phyloP scores from a whole-genome alignment of 2,888 invertebrate genomes.

The Acleris laterana region DNA sequence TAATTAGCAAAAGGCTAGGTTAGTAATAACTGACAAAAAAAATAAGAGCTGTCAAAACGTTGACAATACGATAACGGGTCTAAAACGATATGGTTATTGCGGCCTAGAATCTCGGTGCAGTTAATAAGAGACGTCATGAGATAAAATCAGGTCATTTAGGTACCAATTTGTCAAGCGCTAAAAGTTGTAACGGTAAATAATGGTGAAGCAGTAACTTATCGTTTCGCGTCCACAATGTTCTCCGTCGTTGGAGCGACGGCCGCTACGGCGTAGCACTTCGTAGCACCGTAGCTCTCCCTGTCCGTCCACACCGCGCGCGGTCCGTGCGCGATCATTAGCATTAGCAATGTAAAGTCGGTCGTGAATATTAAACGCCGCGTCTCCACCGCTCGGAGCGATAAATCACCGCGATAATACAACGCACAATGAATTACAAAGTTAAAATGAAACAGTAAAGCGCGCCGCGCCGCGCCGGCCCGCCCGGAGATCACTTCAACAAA shows the following conservation, averaged over 20 bases:
- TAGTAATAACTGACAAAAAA: too few species aligned
- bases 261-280: constrained; percentile 16
- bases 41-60: too few species aligned
- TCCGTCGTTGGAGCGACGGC: not conserved
- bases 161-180: too few species aligned
- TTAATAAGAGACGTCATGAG: too few species aligned
- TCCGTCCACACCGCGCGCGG: not conserved
- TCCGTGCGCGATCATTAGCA: not conserved
- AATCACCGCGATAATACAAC: constrained; percentile 33
- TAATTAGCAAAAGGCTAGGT: too few species aligned
- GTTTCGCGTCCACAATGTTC: too few species aligned
- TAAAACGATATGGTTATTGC: too few species aligned
- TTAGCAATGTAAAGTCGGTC: constrained; percentile 1
- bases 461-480: not conserved
- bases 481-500: not conserved
- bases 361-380: constrained; percentile 15
- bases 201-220: too few species aligned
- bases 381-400: constrained; percentile 18
- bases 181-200: too few species aligned
- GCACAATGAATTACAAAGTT: constrained; percentile 34
- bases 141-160: too few species aligned
- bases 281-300: constrained; percentile 9
- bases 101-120: too few species aligned
- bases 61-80: too few species aligned
- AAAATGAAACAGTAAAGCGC: constrained; percentile 19